A percentile compares a stretch with the other conserved stretches of the same genome.
Conservation (phyloP, 2,888 invertebrate genomes). For the Volucella inanis region DNA sequence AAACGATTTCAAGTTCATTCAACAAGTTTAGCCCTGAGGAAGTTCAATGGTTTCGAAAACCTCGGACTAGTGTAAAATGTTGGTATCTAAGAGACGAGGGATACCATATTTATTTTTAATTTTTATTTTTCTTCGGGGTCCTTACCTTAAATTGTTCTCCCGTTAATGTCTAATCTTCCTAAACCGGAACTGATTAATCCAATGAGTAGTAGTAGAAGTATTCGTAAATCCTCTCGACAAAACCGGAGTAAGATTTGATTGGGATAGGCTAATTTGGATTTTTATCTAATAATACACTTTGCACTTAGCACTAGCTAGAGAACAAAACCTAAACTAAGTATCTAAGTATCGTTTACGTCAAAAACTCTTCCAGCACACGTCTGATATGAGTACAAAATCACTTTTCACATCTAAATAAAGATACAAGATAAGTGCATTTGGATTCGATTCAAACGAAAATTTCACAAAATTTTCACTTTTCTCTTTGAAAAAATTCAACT, state of each 20-base stretch:
- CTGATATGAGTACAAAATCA: constrained; percentile 1
- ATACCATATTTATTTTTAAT: not conserved
- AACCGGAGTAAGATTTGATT: too few species aligned
- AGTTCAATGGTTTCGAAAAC: constrained; percentile 53
- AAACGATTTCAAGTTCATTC: constrained; percentile 57
- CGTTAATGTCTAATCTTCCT: not conserved
- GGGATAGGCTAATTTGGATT: not conserved
- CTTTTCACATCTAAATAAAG: not conserved
- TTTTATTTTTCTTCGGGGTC: not conserved
- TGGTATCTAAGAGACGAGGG: not conserved
- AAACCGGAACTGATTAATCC: constrained; percentile 50
- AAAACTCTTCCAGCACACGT: too few species aligned
- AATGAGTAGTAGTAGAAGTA: constrained; percentile 11
- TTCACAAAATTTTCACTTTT: constrained; percentile 32
- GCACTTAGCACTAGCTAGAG: constrained; percentile 9
- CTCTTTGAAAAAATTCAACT: not conserved
- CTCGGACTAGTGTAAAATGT: not conserved
- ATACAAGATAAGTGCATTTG: too few species aligned
- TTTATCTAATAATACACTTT: constrained; percentile 2
- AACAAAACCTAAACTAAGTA: too few species aligned
- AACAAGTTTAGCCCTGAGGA: constrained; percentile 55
- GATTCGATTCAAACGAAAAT: not conserved
- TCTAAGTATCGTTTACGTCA: too few species aligned
- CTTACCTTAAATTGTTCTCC: constrained; percentile 56
- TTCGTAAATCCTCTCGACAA: constrained; percentile 30